Evolutionary conservation across 1,140 invertebrate species (phyloP), one percentile per base, ranked within the genome.

Genomic region (Stegodyphus mimosarum): DNA sequence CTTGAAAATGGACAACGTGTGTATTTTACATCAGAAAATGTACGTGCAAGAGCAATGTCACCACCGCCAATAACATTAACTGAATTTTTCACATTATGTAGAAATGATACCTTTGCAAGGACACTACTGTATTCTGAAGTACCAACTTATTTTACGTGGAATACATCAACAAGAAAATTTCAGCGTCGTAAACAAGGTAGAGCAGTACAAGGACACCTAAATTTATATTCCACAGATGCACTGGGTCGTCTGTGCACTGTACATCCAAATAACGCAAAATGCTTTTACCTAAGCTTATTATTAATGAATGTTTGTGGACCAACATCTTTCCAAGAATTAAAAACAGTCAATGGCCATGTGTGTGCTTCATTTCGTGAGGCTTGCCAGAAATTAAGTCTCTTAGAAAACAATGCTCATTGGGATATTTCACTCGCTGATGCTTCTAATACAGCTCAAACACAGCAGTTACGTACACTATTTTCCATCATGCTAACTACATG

Each of bases 361-460:
- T 83, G 80, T 69, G 11, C 60, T 11, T 79, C 71, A 78, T 87
- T 33, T 88, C 60, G 77, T 66, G 86, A 83, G 86, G 87, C 89
- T 50, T 90, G 89, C 77, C 81, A 88, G 87, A 87, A 63, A 88
- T 86, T 88, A 63, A 87, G 88, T 75, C 88, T 92, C 74, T 87
- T 91, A 7, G 89, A 90, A 87, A 88, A 91, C 86, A 89, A 91
- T 84, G 83, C 88, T 63, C 89, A 90, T 52, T 90, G 90, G 70
- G 70, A 67, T 18, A 67, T 5, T 67, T 15, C 64, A 67, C 64
- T 67, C 2, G 64, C 64, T 67, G 64, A 67, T 67, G 64, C 64
- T 17, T 60, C 55, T 33, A n/a, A n/a, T n/a, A n/a, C n/a, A n/a
- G n/a, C n/a, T n/a, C n/a, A n/a, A n/a, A n/a, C n/a, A n/a, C n/a